Conservation (phyloP, 2,888 invertebrate genomes). For the Eubasilissa splendida region DNA sequence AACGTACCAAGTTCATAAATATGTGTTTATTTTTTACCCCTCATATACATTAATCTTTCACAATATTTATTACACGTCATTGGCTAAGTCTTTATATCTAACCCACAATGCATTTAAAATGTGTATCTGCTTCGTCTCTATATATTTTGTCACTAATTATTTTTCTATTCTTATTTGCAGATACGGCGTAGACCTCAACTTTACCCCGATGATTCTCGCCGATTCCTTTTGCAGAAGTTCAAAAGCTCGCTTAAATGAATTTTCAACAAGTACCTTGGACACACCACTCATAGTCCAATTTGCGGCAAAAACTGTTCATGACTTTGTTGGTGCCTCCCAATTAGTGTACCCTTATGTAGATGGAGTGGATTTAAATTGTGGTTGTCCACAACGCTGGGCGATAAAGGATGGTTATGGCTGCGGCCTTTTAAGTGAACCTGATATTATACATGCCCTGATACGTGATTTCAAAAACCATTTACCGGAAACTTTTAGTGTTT, state of each 20-base stretch:
- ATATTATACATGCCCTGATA: constrained; percentile 87
- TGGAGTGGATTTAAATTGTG: constrained; percentile 97
- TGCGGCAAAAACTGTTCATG: constrained; percentile 88
- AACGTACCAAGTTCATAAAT: too few species aligned
- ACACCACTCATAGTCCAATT: constrained; percentile 94
- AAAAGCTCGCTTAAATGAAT: constrained; percentile 89
- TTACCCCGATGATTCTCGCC: constrained; percentile 97
- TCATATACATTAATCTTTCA: too few species aligned
- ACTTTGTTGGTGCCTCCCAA: constrained; percentile 89
- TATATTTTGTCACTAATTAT: not conserved
- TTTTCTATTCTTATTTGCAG: constrained; percentile 64
- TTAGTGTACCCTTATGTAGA: constrained; percentile 87
- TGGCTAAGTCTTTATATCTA: too few species aligned
- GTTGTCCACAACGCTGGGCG: constrained; percentile 98
- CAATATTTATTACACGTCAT: too few species aligned
- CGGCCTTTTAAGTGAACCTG: constrained; percentile 86
- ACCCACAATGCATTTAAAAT: too few species aligned
- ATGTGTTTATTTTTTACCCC: too few species aligned
- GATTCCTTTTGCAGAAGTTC: constrained; percentile 92
- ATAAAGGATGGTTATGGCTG: constrained; percentile 93
- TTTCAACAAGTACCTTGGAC: constrained; percentile 83
- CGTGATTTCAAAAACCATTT: constrained; percentile 82
- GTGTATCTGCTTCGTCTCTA: too few species aligned
- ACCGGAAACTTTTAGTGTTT: constrained; percentile 85
- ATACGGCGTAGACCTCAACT: constrained; percentile 91